Evolutionary conservation across 1,140 invertebrate species (phyloP).

Genomic region (Tribolium madens): DNA sequence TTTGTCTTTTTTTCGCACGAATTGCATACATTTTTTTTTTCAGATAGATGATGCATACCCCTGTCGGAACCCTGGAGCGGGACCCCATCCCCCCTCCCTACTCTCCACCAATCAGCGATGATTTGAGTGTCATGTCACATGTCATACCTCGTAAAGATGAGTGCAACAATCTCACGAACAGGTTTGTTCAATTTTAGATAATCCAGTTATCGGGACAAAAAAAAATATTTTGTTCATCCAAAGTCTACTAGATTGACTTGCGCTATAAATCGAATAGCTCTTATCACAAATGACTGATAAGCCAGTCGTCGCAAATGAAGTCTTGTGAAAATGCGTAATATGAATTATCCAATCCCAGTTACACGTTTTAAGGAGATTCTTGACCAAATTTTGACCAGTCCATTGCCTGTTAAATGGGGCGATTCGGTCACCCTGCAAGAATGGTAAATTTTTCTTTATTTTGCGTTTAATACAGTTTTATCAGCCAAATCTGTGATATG

Average conservation of each 20-base stretch:
- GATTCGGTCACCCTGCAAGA: neutral
- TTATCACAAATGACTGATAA: constrained; percentile 5
- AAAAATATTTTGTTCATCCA: neutral
- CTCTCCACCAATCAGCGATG: neutral
- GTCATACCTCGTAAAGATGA: constrained; percentile 50
- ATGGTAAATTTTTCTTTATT: neutral
- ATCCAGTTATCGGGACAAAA: neutral
- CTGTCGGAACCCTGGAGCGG: constrained; percentile 29
- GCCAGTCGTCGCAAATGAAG: constrained; percentile 31
- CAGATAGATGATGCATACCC: constrained; percentile 40
- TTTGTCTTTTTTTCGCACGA: too few species aligned
- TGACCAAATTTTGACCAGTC: neutral
- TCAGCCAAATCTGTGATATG: too few species aligned
- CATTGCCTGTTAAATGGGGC: neutral
- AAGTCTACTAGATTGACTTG: neutral
- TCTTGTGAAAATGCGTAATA: constrained; percentile 42
- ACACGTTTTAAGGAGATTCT: neutral
- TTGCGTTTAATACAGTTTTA: neutral
- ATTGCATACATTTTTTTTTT: neutral
- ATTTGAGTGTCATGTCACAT: constrained; percentile 13
- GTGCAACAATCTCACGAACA: constrained; percentile 57
- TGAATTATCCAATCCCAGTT: constrained; percentile 7
- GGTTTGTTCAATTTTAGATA: constrained; percentile 45
- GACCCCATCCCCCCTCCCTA: constrained; percentile 3
- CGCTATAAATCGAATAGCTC: neutral